Conservation (phyloP, 2,797 vertebrate genomes). For the Falco peregrinus region DNA sequence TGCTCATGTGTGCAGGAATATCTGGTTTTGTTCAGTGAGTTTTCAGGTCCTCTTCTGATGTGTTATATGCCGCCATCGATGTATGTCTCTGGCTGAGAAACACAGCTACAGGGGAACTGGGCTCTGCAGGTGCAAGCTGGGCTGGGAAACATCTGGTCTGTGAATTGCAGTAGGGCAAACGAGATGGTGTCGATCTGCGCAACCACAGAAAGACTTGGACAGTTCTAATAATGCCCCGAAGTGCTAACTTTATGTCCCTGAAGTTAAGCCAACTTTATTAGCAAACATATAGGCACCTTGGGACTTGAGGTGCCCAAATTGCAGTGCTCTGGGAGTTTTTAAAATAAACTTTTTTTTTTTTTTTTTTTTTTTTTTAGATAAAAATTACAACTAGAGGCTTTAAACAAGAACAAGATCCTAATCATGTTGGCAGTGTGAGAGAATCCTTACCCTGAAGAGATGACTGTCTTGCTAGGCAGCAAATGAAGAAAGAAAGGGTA, state of each 20-base stretch:
- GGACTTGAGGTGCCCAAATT: not conserved
- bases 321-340: rapidly evolving
- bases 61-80: not conserved
- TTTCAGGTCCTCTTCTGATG: not conserved
- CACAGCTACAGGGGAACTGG: not conserved
- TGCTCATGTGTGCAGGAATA: not conserved
- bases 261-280: not conserved
- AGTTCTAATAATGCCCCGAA: not conserved
- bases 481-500: not conserved
- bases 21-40: not conserved
- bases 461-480: not conserved
- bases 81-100: not conserved
- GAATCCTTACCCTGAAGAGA: not conserved
- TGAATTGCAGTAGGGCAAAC: not conserved
- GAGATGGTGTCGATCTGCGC: not conserved
- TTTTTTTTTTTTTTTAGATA: not conserved
- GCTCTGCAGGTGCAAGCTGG: not conserved
- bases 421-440: not conserved
- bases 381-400: not conserved
- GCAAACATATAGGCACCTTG: not conserved
- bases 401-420: not conserved
- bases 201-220: not conserved
- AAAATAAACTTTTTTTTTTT: not conserved
- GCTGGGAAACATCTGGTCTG: not conserved
- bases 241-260: not conserved